Percentiles rank a stretch among this genome's conserved stretches.
Conservation (phyloP, 2,113 vertebrate species). For the Puma concolor region DNA sequence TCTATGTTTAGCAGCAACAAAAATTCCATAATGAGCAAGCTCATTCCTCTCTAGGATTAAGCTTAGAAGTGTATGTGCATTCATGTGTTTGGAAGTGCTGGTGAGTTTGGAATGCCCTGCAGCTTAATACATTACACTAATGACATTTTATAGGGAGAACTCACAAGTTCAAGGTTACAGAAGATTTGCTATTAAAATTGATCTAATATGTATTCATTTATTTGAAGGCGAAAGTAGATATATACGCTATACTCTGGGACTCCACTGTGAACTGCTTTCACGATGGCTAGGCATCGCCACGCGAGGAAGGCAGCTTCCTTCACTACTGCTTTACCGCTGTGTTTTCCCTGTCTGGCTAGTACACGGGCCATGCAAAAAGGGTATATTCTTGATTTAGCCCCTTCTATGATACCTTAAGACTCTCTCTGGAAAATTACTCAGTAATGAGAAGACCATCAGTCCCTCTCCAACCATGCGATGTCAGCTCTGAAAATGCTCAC, state of each 20-base stretch:
- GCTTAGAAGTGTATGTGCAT: not conserved
- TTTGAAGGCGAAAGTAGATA: not conserved
- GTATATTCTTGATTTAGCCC: not conserved
- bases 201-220: conserved; percentile 37
- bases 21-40: not conserved
- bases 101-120: not conserved
- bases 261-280: not conserved
- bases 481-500: not conserved
- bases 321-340: accelerated
- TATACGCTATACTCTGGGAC: not conserved
- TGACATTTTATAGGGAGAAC: not conserved
- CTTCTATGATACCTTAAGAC: not conserved
- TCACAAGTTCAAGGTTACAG: conserved; percentile 25
- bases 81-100: not conserved
- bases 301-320: not conserved
- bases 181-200: conserved; percentile 49
- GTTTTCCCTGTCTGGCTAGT: not conserved
- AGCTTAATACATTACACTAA: not conserved
- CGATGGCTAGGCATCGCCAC: no score
- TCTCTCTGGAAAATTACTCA: not conserved
- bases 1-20: not conserved
- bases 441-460: not conserved
- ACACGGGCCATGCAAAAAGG: not conserved
- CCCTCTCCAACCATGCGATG: not conserved
- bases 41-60: not conserved